Percentiles rank a stretch among this genome's conserved stretches.
These are phyloP conservation scores for Mechanitis messenoides DNA, from an alignment of 2,888 invertebrate species.

Conservation along the genomic window DNA sequence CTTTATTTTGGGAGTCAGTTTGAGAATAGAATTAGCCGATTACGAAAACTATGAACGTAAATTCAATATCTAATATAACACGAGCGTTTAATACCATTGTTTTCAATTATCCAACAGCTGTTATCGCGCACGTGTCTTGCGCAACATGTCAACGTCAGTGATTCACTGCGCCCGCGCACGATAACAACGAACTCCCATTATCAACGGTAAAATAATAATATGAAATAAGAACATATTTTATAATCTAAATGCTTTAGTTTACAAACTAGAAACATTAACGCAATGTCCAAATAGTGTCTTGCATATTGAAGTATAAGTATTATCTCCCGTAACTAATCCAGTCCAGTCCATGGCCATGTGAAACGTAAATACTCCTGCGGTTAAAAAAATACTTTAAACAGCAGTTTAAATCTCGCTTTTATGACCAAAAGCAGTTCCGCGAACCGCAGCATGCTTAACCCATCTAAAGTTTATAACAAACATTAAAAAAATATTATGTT, in stretches of 20 bases:
- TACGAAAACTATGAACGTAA: too few relatives aligned
- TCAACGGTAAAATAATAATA: conserved; percentile 7
- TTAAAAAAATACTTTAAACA: conserved; percentile 6
- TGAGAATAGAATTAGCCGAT: too few relatives aligned
- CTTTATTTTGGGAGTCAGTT: too few relatives aligned
- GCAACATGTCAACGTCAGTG: conserved; percentile 20
- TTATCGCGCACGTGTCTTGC: conserved; percentile 30
- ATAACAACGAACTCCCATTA: background rate
- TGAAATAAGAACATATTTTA: background rate
- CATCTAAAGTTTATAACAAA: conserved; percentile 22
- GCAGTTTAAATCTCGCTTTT: conserved; percentile 20
- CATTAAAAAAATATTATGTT: conserved; percentile 24
- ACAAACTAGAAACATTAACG: too few relatives aligned
- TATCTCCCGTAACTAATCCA: background rate
- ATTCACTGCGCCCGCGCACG: conserved; percentile 19
- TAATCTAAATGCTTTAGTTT: background rate
- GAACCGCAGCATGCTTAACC: conserved; percentile 29
- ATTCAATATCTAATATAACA: too few relatives aligned
- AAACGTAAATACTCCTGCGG: background rate
- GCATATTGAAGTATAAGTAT: too few relatives aligned
- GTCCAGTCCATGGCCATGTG: background rate
- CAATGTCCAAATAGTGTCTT: too few relatives aligned
- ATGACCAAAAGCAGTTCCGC: conserved; percentile 26
- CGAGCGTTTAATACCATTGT: conserved; percentile 1
- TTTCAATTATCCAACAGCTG: conserved; percentile 10